These are phyloP conservation scores for Cyclopterus lumpus DNA, from an alignment of 2,797 vertebrate genomes.

Conservation along the genomic window DNA sequence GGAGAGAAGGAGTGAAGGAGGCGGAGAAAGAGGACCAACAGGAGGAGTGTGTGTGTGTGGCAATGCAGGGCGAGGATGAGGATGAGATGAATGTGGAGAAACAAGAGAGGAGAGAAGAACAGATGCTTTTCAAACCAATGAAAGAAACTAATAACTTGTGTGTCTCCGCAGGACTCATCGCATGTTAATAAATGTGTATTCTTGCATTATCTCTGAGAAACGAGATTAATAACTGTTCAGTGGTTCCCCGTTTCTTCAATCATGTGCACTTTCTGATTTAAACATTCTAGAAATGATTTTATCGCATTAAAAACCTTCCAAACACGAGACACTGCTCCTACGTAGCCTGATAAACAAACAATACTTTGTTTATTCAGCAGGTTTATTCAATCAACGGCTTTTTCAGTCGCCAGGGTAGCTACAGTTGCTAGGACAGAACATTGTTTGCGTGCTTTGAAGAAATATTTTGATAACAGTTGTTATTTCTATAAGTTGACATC, in stretches of 20 bases:
- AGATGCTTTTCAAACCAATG: not conserved
- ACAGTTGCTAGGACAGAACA: not conserved
- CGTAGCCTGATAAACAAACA: not conserved
- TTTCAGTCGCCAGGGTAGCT: not conserved
- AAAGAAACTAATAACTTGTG: not conserved
- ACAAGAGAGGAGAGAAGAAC: slow-evolving; percentile 11
- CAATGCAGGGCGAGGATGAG: not conserved
- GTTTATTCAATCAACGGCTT: not conserved
- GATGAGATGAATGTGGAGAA: not conserved
- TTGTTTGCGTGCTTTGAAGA: not conserved
- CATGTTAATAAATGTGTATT: not conserved
- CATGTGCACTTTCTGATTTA: not conserved
- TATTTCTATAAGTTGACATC: not conserved
- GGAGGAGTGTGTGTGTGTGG: not conserved
- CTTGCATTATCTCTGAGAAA: not conserved
- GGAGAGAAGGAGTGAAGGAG: not conserved
- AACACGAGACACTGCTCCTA: not conserved
- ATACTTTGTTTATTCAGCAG: not conserved
- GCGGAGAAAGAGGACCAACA: not conserved
- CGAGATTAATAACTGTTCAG: not conserved
- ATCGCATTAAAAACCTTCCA: not conserved
- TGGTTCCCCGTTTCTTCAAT: not conserved
- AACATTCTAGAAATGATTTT: not conserved
- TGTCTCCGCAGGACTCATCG: not conserved
- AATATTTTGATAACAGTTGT: not conserved